A percentile compares a stretch with the other conserved stretches of the same genome.
phyloP scores from a whole-genome alignment of 2,797 vertebrate species.

The Eulemur coronatus region DNA sequence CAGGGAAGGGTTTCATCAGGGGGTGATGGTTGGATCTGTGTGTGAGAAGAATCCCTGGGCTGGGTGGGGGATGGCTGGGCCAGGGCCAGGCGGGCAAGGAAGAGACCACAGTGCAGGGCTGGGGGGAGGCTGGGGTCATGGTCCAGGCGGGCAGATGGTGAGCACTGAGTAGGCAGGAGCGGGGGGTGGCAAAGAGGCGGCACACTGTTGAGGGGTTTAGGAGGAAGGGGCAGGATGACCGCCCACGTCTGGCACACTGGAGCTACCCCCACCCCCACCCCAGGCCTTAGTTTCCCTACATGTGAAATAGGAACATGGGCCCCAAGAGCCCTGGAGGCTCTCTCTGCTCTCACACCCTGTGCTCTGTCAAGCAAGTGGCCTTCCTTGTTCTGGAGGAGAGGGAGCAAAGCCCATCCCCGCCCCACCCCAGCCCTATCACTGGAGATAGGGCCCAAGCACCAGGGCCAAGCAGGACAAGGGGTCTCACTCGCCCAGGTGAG shows the following conservation, averaged over 20 bases:
- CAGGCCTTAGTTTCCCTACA: neutral
- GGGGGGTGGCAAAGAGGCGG: neutral
- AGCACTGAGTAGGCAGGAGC: neutral
- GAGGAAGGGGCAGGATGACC: neutral
- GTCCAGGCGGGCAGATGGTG: neutral
- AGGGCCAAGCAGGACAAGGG: neutral
- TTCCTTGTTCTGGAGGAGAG: neutral
- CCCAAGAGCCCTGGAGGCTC: neutral
- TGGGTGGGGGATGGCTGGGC: no score
- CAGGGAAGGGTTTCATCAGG: neutral
- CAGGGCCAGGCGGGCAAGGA: neutral
- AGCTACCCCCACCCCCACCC: neutral
- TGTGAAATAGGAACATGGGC: neutral
- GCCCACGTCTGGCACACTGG: neutral
- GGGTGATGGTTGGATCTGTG: neutral
- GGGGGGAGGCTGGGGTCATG: neutral
- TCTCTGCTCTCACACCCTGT: neutral
- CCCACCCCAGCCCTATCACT: neutral
- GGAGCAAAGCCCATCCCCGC: neutral
- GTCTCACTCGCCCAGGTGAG: conserved; percentile 19
- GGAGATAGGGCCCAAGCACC: neutral
- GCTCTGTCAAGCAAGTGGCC: neutral
- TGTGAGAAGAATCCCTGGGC: neutral
- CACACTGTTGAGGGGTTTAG: neutral
- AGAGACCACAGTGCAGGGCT: neutral